Evolutionary conservation across 2,888 invertebrate species (phyloP).

Genomic region (Acleris holmiana): DNA sequence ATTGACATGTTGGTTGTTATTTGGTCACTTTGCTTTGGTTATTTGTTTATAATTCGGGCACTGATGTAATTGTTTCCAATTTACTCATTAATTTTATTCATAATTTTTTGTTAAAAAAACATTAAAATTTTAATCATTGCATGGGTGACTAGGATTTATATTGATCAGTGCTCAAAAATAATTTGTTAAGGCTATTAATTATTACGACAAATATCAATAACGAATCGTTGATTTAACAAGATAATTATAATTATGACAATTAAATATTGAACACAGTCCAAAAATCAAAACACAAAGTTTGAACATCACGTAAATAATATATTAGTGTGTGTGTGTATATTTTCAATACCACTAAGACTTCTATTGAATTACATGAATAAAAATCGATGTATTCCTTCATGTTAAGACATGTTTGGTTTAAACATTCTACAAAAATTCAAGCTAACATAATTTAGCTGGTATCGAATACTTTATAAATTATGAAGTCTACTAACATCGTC

Average conservation of each 20-base stretch:
- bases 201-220: slow-evolving; percentile 54
- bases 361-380: slow-evolving; percentile 22
- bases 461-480: no score
- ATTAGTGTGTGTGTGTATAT: slow-evolving; percentile 63
- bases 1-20: slow-evolving; percentile 62
- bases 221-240: slow-evolving; percentile 59
- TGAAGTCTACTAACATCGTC: no score
- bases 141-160: slow-evolving; percentile 43
- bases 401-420: no score
- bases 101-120: slow-evolving; percentile 33
- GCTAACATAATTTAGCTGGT: no score
- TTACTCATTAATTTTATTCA: slow-evolving; percentile 17
- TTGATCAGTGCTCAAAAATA: slow-evolving; percentile 77
- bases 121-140: slow-evolving; percentile 12
- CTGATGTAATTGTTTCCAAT: slow-evolving; percentile 25
- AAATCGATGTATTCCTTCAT: neutral
- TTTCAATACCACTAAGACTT: slow-evolving; percentile 62
- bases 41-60: slow-evolving; percentile 34
- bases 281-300: slow-evolving; percentile 69
- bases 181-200: slow-evolving; percentile 62
- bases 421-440: no score
- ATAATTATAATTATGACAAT: slow-evolving; percentile 48
- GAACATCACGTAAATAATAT: slow-evolving; percentile 63
- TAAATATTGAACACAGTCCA: slow-evolving; percentile 61
- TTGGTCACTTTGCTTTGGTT: slow-evolving; percentile 33